phyloP scores from a whole-genome alignment of 1,140 invertebrate genomes.

The Drosophila orena region DNA sequence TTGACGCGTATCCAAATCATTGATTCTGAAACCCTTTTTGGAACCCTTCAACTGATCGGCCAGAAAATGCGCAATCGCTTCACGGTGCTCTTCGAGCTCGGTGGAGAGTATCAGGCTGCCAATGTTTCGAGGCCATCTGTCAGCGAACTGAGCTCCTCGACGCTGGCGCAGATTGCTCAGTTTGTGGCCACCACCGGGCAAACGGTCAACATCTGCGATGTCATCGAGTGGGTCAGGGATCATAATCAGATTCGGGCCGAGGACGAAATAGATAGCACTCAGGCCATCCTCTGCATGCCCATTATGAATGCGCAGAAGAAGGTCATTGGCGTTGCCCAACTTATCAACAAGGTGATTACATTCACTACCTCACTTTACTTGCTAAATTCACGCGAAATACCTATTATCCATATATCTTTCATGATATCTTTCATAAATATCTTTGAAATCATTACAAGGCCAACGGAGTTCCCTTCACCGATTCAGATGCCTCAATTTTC shows the following conservation, averaged over 20 bases:
- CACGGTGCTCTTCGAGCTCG: constrained; percentile 92
- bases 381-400: no score
- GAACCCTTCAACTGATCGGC: neutral
- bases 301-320: constrained; percentile 94
- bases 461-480: constrained; percentile 93
- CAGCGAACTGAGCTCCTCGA: constrained; percentile 85
- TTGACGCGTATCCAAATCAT: neutral
- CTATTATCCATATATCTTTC: no score
- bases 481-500: constrained; percentile 95
- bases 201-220: constrained; percentile 93
- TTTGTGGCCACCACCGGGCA: constrained; percentile 93
- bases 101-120: constrained; percentile 85
- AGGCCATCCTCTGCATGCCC: constrained; percentile 94
- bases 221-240: constrained; percentile 88
- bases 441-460: constrained; percentile 86
- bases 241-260: constrained; percentile 85
- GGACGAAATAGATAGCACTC: constrained; percentile 88
- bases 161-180: constrained; percentile 90
- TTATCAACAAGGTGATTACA: constrained; percentile 94
- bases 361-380: no score
- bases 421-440: no score
- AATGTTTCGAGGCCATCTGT: constrained; percentile 81
- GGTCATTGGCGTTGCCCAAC: constrained; percentile 96
- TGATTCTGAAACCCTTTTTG: neutral
- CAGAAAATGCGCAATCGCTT: constrained; percentile 88